A percentile compares a stretch with the other conserved stretches of the same genome.
Evolutionary conservation across 2,113 vertebrate genomes (phyloP).

Genomic region (Myrmecobius fasciatus): DNA sequence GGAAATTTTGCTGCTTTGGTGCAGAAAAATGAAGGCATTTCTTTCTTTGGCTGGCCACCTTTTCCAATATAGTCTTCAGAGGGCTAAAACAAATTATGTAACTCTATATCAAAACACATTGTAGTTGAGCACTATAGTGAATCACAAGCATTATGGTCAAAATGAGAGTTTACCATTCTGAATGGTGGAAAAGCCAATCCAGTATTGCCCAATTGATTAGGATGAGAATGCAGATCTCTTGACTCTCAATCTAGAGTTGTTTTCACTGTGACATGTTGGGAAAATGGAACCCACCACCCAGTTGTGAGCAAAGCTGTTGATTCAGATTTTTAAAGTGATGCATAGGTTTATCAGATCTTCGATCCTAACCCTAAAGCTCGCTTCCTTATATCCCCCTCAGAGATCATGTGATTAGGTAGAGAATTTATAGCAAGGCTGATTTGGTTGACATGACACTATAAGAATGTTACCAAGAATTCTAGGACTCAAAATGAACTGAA

Average conservation of each 20-base stretch:
- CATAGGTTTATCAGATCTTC: neutral
- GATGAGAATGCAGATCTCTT: neutral
- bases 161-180: neutral
- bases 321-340: neutral
- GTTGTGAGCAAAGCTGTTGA: neutral
- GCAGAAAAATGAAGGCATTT: neutral
- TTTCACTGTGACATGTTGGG: neutral
- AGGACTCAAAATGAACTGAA: neutral
- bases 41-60: neutral
- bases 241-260: neutral
- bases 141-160: neutral
- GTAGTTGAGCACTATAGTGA: neutral
- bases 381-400: neutral
- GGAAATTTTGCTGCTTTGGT: neutral
- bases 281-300: neutral
- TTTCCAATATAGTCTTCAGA: slow-evolving; percentile 4
- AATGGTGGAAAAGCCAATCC: neutral
- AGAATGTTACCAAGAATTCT: neutral
- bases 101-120: neutral
- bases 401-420: neutral
- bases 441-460: neutral
- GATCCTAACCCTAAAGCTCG: neutral
- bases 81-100: neutral
- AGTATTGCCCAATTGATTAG: neutral
- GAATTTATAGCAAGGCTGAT: neutral